Percentiles rank a stretch among this genome's conserved stretches.
These are phyloP conservation scores for Apamea anceps DNA, from an alignment of 2,888 invertebrate genomes.

Conservation along the genomic window DNA sequence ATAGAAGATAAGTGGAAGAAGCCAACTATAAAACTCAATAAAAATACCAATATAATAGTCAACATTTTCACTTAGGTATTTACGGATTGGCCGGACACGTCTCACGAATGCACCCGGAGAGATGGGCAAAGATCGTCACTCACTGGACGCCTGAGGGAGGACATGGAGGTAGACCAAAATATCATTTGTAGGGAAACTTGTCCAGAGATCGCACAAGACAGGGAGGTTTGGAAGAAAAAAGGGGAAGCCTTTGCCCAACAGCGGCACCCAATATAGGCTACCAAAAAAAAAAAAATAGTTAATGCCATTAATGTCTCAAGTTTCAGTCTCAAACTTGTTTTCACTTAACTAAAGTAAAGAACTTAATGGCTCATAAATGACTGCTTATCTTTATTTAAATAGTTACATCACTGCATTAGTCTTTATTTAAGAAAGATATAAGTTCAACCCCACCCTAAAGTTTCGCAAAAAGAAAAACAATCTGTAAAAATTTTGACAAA, in stretches of 20 bases:
- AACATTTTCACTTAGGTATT: background rate
- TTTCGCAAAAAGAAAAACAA: slow-evolving; percentile 21
- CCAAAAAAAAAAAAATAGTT: background rate
- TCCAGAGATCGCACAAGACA: too few species aligned
- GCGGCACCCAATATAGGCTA: too few species aligned
- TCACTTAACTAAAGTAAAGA: slow-evolving; percentile 21
- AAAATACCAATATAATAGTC: background rate
- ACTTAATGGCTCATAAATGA: slow-evolving; percentile 30
- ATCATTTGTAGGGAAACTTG: too few species aligned
- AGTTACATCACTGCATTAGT: slow-evolving; percentile 14
- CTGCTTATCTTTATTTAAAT: slow-evolving; percentile 30
- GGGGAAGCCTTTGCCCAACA: too few species aligned
- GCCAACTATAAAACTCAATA: background rate
- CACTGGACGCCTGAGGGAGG: too few species aligned
- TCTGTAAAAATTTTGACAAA: slow-evolving; percentile 31
- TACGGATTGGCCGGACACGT: background rate
- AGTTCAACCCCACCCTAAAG: background rate
- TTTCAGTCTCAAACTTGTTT: slow-evolving; percentile 27
- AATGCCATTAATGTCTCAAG: slow-evolving; percentile 24
- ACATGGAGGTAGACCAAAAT: too few species aligned
- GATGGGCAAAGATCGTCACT: too few species aligned
- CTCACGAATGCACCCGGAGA: too few species aligned
- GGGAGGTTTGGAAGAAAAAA: too few species aligned
- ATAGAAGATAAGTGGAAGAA: background rate
- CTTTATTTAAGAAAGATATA: background rate